Evolutionary conservation across 2,797 vertebrate genomes (phyloP).

Genomic region (Lemur catta): DNA sequence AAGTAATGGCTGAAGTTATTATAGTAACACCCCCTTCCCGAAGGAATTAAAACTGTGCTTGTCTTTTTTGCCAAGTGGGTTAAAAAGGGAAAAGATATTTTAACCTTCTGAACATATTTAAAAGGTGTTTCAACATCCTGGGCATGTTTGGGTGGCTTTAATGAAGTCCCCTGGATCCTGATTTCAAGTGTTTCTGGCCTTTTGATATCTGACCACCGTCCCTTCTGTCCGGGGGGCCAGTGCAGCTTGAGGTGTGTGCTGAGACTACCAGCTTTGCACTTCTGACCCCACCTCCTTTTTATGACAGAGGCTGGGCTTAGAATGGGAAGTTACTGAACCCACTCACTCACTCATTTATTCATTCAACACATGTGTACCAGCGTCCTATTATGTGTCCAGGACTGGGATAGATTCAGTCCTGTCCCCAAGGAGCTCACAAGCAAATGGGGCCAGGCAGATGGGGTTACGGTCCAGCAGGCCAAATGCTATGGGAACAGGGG

Average conservation of each 20-base stretch:
- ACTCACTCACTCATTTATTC: not conserved
- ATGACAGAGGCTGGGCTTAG: not conserved
- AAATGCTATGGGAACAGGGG: not conserved
- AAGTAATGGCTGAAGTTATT: conserved; percentile 67
- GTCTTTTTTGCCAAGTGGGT: not conserved
- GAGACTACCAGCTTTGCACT: not conserved
- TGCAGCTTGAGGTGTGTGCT: not conserved
- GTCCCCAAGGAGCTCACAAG: not conserved
- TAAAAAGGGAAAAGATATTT: conserved; percentile 39
- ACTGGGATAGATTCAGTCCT: not conserved
- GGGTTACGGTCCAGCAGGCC: not conserved
- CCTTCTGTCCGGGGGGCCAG: not conserved
- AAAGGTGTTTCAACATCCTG: not conserved
- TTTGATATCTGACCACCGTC: not conserved
- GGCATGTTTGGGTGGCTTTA: conserved; percentile 3
- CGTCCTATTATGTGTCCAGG: not conserved
- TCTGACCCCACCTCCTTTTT: not conserved
- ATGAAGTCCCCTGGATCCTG: not conserved
- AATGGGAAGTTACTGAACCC: not conserved
- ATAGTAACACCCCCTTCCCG: conserved; percentile 2
- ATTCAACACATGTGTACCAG: not conserved
- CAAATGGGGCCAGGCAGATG: not conserved
- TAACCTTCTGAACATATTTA: conserved; percentile 3
- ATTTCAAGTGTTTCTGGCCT: not conserved
- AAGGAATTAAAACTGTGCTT: conserved; percentile 47